Percentiles rank a stretch among this genome's conserved stretches.
phyloP scores from a whole-genome alignment of 2,797 vertebrate species.

The Furcifer pardalis region DNA sequence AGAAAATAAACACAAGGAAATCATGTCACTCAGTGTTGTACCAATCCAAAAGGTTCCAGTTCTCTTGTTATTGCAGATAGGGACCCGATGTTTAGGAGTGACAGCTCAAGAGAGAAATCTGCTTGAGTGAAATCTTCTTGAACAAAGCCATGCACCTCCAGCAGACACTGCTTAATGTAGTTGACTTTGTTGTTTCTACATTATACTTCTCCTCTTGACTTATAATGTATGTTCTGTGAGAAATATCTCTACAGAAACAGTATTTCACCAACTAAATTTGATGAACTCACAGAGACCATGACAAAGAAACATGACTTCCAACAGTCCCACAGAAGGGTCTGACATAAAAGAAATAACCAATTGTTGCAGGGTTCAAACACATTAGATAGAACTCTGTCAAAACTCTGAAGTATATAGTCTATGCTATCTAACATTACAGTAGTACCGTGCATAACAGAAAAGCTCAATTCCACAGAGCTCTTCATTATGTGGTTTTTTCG shows the following conservation, averaged over 20 bases:
- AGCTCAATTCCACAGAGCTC: too few species aligned
- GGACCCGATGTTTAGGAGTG: constrained; percentile 3
- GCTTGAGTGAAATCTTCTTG: neutral
- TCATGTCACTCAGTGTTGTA: neutral
- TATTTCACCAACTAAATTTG: neutral
- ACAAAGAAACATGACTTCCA: neutral
- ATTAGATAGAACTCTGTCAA: neutral
- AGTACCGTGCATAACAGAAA: too few species aligned
- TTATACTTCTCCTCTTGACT: neutral
- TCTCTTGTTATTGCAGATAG: neutral
- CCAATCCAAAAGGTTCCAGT: neutral
- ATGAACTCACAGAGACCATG: too few species aligned
- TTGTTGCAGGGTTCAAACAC: neutral
- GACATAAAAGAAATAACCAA: neutral
- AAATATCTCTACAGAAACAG: neutral
- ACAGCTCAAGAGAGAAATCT: neutral
- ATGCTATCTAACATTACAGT: neutral
- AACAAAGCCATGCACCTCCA: neutral
- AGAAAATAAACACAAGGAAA: neutral
- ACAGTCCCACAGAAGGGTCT: neutral
- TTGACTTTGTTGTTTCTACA: neutral
- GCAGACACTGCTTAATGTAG: neutral
- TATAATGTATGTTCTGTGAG: neutral
- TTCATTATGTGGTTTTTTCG: too few species aligned
- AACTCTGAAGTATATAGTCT: neutral